These are phyloP conservation scores for Limnephilus rhombicus DNA, from an alignment of 2,888 invertebrate genomes.

Conservation along the genomic window DNA sequence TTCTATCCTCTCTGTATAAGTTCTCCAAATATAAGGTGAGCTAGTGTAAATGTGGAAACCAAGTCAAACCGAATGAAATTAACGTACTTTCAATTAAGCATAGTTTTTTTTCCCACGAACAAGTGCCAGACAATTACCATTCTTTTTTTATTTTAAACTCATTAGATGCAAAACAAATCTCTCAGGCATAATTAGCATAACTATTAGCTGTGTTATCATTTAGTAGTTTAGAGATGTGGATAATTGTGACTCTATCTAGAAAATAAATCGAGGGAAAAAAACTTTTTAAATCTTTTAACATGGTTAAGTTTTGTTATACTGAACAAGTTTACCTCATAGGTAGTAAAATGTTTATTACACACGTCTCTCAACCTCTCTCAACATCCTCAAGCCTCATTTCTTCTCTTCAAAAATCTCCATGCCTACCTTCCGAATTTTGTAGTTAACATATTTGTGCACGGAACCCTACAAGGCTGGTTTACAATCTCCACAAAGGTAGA, in stretches of 20 bases:
- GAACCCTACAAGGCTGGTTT: too few species aligned
- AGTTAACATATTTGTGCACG: too few species aligned
- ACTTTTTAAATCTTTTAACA: background rate
- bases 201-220: background rate
- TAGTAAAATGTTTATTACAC: too few species aligned
- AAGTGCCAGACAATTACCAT: slow-evolving; percentile 33
- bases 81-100: slow-evolving; percentile 10
- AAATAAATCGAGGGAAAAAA: background rate
- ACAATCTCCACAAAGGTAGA: too few species aligned
- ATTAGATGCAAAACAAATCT: slow-evolving; percentile 41
- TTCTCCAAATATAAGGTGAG: background rate
- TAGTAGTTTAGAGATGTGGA: background rate
- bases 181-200: slow-evolving; percentile 19
- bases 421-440: too few species aligned
- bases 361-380: too few species aligned
- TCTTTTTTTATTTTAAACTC: slow-evolving; percentile 19
- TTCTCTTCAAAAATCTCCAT: too few species aligned
- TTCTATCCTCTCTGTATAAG: background rate
- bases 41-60: background rate
- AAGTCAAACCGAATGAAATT: background rate
- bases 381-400: too few species aligned
- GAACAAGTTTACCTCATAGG: too few species aligned
- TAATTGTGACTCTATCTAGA: background rate
- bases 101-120: background rate
- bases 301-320: background rate